Evolutionary conservation across 1,140 invertebrate species (phyloP).

Genomic region (Habropoda laboriosa): DNA sequence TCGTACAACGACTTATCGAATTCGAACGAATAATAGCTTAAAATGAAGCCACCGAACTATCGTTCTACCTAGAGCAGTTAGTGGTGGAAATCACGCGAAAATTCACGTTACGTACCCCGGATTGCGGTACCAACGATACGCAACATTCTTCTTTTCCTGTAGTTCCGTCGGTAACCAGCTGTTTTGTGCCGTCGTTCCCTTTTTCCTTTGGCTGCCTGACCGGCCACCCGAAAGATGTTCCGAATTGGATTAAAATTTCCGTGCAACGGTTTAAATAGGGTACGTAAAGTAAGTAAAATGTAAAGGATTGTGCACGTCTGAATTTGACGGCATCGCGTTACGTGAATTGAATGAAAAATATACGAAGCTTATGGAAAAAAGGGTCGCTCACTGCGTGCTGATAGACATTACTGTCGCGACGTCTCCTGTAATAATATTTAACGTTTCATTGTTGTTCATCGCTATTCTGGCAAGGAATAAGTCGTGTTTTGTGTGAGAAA

Average conservation of each 20-base stretch:
- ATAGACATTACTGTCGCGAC: slow-evolving; percentile 15
- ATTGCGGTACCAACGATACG: slow-evolving; percentile 65
- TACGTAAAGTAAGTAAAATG: slow-evolving; percentile 70
- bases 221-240: slow-evolving; percentile 78
- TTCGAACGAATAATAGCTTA: slow-evolving; percentile 1
- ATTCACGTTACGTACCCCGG: slow-evolving; percentile 65
- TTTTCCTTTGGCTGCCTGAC: slow-evolving; percentile 70
- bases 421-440: neutral
- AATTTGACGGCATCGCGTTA: neutral
- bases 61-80: neutral
- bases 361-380: neutral
- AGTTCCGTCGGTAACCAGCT: slow-evolving; percentile 68
- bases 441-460: neutral
- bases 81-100: neutral
- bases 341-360: neutral
- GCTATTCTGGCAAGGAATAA: neutral
- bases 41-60: slow-evolving; percentile 11
- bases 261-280: slow-evolving; percentile 77
- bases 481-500: neutral
- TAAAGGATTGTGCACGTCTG: neutral
- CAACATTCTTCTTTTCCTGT: slow-evolving; percentile 72
- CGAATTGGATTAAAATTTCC: slow-evolving; percentile 81
- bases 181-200: slow-evolving; percentile 76
- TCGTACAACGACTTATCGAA: neutral
- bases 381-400: neutral